Evolutionary conservation across 2,797 vertebrate genomes (phyloP).

Genomic region (Sorex maritimensis): DNA sequence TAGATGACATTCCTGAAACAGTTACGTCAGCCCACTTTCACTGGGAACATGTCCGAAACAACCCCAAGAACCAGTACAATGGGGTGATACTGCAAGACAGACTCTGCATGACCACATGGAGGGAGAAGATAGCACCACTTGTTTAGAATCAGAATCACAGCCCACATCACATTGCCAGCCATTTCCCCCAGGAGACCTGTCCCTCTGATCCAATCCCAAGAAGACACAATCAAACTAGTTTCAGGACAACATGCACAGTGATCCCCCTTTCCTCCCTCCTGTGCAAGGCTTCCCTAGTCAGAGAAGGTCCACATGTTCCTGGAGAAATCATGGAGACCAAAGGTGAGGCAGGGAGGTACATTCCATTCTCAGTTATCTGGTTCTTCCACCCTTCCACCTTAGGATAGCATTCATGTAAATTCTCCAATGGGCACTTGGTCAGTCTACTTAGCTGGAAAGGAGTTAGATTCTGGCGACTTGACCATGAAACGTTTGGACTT

Average conservation of each 20-base stretch:
- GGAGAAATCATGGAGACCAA: slow-evolving; percentile 68
- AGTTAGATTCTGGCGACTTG: slow-evolving; percentile 68
- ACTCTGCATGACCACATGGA: slow-evolving; percentile 72
- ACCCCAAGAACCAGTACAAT: slow-evolving; percentile 31
- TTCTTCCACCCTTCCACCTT: slow-evolving; percentile 76
- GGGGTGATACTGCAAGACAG: slow-evolving; percentile 65
- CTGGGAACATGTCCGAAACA: slow-evolving; percentile 68
- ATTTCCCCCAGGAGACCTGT: slow-evolving; percentile 58
- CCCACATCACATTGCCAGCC: slow-evolving; percentile 64
- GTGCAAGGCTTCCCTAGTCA: slow-evolving; percentile 59
- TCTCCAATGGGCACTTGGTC: slow-evolving; percentile 80
- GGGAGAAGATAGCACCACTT: slow-evolving; percentile 87
- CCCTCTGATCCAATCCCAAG: slow-evolving; percentile 73
- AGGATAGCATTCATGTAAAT: slow-evolving; percentile 77
- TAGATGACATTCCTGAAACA: slow-evolving; percentile 45
- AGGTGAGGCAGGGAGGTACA: neutral
- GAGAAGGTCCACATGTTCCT: slow-evolving; percentile 67
- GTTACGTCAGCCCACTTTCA: slow-evolving; percentile 4
- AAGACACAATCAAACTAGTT: slow-evolving; percentile 60
- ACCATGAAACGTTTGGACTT: slow-evolving; percentile 73
- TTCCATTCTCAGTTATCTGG: slow-evolving; percentile 77
- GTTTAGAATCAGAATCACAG: slow-evolving; percentile 80
- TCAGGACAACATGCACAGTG: neutral
- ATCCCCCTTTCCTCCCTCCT: slow-evolving; percentile 62
- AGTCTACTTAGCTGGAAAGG: slow-evolving; percentile 80